Evolutionary conservation across 1,140 invertebrate species (phyloP).

Genomic region (Nebria ingens): DNA sequence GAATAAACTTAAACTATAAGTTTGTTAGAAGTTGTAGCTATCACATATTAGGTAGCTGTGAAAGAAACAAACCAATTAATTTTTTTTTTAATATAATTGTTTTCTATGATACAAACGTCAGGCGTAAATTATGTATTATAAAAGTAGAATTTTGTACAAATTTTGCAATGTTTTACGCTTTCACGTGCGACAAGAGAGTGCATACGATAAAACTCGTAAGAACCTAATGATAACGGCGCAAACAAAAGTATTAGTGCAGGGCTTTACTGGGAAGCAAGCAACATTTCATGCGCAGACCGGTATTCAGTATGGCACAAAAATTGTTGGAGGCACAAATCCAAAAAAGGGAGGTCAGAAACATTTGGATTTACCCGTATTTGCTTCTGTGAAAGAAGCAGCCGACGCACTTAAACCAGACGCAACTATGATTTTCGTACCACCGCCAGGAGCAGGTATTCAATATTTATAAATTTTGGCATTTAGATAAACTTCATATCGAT

Average conservation of each 20-base stretch:
- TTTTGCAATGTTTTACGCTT: too few relatives aligned
- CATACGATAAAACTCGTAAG: conserved; percentile 66
- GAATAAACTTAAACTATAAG: too few relatives aligned
- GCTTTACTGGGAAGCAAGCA: conserved; percentile 88
- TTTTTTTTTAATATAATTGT: too few relatives aligned
- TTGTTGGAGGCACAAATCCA: conserved; percentile 94
- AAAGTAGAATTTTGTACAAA: too few relatives aligned
- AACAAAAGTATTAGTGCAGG: conserved; percentile 93
- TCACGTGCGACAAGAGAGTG: too few relatives aligned
- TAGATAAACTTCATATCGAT: too few relatives aligned
- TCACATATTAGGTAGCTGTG: too few relatives aligned
- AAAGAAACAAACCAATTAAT: too few relatives aligned
- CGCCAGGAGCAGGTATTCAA: conserved; percentile 58
- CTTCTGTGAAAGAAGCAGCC: conserved; percentile 75
- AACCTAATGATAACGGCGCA: conserved; percentile 74
- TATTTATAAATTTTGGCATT: not conserved
- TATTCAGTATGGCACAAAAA: conserved; percentile 92
- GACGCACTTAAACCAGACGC: conserved; percentile 80
- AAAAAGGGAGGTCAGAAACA: conserved; percentile 89
- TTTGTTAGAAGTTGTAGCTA: too few relatives aligned
- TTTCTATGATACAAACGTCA: too few relatives aligned
- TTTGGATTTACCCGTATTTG: conserved; percentile 85
- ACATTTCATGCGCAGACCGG: conserved; percentile 88
- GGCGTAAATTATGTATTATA: too few relatives aligned
- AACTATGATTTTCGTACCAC: conserved; percentile 95